Base-by-base conservation (phyloP, 2,888 invertebrate genomes). In the Rhopalosiphum nymphaeae region DNA sequence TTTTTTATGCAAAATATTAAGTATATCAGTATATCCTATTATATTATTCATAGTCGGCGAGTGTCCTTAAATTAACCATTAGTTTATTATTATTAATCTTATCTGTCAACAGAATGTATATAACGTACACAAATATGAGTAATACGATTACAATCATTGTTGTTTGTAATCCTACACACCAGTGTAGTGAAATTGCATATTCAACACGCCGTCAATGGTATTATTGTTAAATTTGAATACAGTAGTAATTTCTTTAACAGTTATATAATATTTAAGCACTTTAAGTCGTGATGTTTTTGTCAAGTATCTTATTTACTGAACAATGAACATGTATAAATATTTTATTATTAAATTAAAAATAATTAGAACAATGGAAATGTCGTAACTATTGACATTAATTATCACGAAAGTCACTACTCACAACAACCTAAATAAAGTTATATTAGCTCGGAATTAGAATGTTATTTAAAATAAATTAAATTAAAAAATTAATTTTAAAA, bases 161-260 rank as follows among this genome's bases (percentile, higher is more conserved):
- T 85, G 87, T 49, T 49, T 29, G 49, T 87, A 7, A 67, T 49
- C 36, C 87, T 61, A 92, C 67, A 49, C 92, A 87, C 36, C 0
- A 5, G 49, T 67, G 92, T 92, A 87, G 67, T 67, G n/a, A 87
- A 92, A 92, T 92, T 92, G 92, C 92, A 92, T 92, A 92, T 26
- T 16, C 49, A 36, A 36, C 49, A 49, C 61, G 87, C 92, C 92
- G 92, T 87, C 86, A 86, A n/a, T 46, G 25, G 56, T n/a, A 57
- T 46, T 46, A 44, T 61, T 86, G 46, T 91, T 57, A 10, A 57
- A 86, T n/a, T 36, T 61, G 46, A 91, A n/a, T 36, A 46, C 11
- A 25, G 36, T 57, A 87, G 25, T 57, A 56, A 85, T 44, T 56
- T 87, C 84, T 11, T 42, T 26, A 84, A 91, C 29, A 11, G 16